Evolutionary conservation across 1,140 invertebrate species (phyloP).

Genomic region (Drosophila funebris): DNA sequence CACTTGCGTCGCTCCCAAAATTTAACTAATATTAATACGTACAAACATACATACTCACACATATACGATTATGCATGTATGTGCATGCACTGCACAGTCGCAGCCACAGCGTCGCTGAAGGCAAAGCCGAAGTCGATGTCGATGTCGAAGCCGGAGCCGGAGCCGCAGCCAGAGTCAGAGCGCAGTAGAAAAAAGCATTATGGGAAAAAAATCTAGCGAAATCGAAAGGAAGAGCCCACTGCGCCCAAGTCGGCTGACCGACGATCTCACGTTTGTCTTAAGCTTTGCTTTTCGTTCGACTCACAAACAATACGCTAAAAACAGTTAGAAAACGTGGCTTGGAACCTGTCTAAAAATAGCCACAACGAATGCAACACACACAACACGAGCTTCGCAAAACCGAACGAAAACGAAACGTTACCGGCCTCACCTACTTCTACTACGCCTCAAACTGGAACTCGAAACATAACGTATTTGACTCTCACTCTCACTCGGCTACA

Average conservation of each 20-base stretch:
- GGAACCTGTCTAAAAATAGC: conserved; percentile 83
- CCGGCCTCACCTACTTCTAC: conserved; percentile 57
- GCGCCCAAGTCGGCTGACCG: conserved; percentile 62
- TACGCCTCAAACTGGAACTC: conserved; percentile 59
- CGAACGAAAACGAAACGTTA: conserved; percentile 56
- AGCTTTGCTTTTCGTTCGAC: conserved; percentile 19
- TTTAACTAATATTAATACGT: conserved; percentile 72
- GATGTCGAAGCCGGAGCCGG: conserved; percentile 19
- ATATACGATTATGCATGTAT: conserved; percentile 11
- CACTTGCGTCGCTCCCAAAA: conserved; percentile 81
- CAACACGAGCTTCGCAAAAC: conserved; percentile 55
- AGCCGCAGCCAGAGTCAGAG: conserved; percentile 33
- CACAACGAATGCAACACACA: conserved; percentile 69
- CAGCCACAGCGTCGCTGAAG: conserved; percentile 27
- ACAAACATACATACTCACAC: neutral
- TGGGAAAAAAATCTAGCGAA: conserved; percentile 77
- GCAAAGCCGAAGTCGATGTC: conserved; percentile 31
- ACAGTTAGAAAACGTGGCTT: conserved; percentile 83
- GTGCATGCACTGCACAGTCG: conserved; percentile 3
- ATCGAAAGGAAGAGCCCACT: conserved; percentile 80
- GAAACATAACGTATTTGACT: conserved; percentile 30
- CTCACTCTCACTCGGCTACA: conserved; percentile 57
- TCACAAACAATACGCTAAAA: conserved; percentile 65
- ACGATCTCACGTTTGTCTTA: conserved; percentile 72
- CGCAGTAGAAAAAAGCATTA: conserved; percentile 59